Evolutionary conservation across 2,113 vertebrate species (phyloP), one percentile per base, ranked within the genome.

Genomic region (Antechinus stuartii): DNA sequence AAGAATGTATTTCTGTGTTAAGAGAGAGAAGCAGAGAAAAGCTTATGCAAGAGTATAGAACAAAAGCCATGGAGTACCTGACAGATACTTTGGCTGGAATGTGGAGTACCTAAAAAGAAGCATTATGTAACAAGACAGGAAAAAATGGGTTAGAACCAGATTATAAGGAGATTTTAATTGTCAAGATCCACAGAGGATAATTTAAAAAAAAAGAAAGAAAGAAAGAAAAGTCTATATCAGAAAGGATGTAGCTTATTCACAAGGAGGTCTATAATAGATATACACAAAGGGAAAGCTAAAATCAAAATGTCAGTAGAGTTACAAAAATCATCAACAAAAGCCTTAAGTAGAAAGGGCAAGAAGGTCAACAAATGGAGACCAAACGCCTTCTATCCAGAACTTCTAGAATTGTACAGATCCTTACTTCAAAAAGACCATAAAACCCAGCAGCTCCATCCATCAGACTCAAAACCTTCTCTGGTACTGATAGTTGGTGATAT

Each of bases 21-120:
- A 19, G 52, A 95, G 26, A 95, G 89, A 35, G 56, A 93, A 95
- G 49, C 55, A 91, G 55, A 92, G 49, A 93, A 92, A 56, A 95
- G 8, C 35, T 95, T 89, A 42, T 19, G 19, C 5, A 22, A 42
- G n/a, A 4, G 68, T 19, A 84, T 19, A 42, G n/a, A 84, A 42
- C 22, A 9, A 84, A 76, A 19, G 5, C 2, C 35, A 76, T 76
- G 30, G 61, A 76, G 35, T 76, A 16, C 35, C 61, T 76, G 61
- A n/a, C 35, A 84, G n/a, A 84, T 3, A 84, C 12, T 68, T 76
- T n/a, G 19, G 68, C 49, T 90, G 19, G 90, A 47, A 54, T 84
- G 35, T 54, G 50, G 23, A 76, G 12, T 49, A 27, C 50, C 11
- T 89, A 50, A 68, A 25, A 55, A 84, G 35, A 35, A 42, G 35